Evolutionary conservation across 2,888 invertebrate genomes (phyloP).

Genomic region (Tenodera sinensis): DNA sequence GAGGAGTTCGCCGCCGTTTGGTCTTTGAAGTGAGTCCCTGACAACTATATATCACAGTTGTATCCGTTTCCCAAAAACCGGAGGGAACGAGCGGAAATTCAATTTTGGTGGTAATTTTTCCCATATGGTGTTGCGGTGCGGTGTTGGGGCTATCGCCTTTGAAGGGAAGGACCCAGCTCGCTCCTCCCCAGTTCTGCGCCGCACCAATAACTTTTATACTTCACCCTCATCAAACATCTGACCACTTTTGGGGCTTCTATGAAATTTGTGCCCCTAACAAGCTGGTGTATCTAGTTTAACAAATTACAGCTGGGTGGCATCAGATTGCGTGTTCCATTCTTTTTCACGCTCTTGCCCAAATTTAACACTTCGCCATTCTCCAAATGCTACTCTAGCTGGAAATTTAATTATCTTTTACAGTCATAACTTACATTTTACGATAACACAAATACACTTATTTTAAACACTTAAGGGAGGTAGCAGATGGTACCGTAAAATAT

Average conservation of each 20-base stretch:
- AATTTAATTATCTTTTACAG: background rate
- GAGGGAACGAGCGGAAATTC: background rate
- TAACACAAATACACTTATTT: too few species aligned
- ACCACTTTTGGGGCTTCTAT: background rate
- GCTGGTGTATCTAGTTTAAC: background rate
- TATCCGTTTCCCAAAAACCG: background rate
- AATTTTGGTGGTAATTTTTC: background rate
- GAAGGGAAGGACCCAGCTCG: background rate
- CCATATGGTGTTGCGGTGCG: background rate
- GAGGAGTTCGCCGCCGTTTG: background rate
- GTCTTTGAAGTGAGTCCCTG: background rate
- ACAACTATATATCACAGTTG: background rate
- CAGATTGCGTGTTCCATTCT: background rate
- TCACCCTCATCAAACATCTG: conserved; percentile 8
- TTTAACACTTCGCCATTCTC: background rate
- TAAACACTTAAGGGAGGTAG: background rate
- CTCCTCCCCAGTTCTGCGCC: background rate
- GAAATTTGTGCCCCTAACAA: background rate
- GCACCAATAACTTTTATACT: background rate
- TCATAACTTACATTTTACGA: too few species aligned
- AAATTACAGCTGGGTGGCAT: background rate
- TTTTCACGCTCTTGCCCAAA: background rate
- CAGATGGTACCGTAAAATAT: background rate
- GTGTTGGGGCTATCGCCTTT: background rate
- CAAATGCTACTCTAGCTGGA: background rate